Conservation (phyloP, 2,113 vertebrate species). For the Vulpes ferrilata region DNA sequence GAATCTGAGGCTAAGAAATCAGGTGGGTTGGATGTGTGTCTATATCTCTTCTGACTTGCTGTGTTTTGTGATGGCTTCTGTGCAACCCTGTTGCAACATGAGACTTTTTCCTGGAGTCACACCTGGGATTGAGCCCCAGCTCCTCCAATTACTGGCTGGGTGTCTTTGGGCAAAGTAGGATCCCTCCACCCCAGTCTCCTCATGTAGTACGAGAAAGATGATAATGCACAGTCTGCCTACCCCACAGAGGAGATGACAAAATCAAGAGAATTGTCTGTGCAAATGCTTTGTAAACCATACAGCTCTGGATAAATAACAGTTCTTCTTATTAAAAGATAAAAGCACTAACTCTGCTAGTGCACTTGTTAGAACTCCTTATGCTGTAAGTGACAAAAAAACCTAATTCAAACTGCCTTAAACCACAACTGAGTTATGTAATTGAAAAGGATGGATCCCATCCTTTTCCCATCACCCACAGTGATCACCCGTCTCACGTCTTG, state of each 20-base stretch:
- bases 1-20: background rate
- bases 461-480: background rate
- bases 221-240: background rate
- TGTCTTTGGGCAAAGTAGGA: background rate
- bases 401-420: background rate
- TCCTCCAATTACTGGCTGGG: background rate
- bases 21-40: background rate
- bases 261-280: background rate
- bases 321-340: slow-evolving; percentile 18
- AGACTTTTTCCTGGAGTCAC: background rate
- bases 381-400: background rate
- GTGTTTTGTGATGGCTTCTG: background rate
- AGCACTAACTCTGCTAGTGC: background rate
- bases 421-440: background rate
- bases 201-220: background rate
- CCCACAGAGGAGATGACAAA: background rate
- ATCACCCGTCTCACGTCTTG: background rate
- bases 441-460: background rate
- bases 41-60: background rate
- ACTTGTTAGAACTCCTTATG: background rate
- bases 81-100: background rate
- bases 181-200: background rate
- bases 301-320: background rate
- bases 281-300: background rate
- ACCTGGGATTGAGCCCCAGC: background rate